Evolutionary conservation across 2,888 invertebrate genomes (phyloP), one percentile per base, ranked within the genome.

Genomic region (Anticlea derivata): DNA sequence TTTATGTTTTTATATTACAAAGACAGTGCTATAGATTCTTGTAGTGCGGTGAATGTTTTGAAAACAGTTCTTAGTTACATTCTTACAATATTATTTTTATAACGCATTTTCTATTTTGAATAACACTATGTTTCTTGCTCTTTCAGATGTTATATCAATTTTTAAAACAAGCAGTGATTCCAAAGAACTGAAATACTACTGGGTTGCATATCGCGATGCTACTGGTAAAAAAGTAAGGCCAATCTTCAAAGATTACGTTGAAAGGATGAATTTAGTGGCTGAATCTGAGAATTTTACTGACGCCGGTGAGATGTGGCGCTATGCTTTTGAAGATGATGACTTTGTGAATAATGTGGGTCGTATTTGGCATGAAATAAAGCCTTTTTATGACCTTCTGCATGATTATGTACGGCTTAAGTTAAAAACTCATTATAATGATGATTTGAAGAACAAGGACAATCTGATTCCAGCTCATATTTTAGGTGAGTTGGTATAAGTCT

Each of bases 401-500:
- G 87, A 91, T 31, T 95, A 93, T 66, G 93, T 94, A 0, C 80
- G 92, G 60, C 75, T 73, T 20, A 93, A 93, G 68, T 71, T 95
- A 22, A 91, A 82, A 60, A 40, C 68, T 0, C 62, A 73, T 17
- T 94, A 94, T 64, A 89, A 86, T 26, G 80, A 88, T 7, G 80
- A 89, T 41, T 70, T 90, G 1, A 74, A 78, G 13, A 67, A 64
- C 22, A 79, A 82, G 5, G 86, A 92, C 45, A 92, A 92, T 7
- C 79, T 92, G 3, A 93, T 95, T 54, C 95, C 95, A 0, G 94
- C 94, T 1, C 94, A 95, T 79, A 68, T 95, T 41, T 79, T 95
- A 58, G 95, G 95, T 93, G 75, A 72, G 72, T 55, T 7, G n/a
- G 27, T 23, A 56, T 50, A 43, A 22, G 1, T 31, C 7, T 40